Evolutionary conservation across 2,113 vertebrate genomes (phyloP).

Genomic region (Tapirus terrestris): DNA sequence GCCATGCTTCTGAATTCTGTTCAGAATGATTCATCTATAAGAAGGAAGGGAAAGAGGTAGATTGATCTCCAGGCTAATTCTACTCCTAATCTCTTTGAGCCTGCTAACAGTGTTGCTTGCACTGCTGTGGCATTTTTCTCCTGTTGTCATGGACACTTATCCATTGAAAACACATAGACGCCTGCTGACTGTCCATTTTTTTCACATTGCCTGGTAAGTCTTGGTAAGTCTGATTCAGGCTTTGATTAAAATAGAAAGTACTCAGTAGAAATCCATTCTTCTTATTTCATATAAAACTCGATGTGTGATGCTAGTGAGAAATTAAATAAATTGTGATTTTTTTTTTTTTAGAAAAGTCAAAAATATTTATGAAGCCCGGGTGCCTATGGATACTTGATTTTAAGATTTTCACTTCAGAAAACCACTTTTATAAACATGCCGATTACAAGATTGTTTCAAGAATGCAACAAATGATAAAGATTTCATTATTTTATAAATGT

Average conservation of each 20-base stretch:
- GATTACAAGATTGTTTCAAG: background rate
- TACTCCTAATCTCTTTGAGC: slow-evolving; percentile 55
- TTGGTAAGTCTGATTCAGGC: slow-evolving; percentile 41
- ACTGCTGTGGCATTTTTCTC: slow-evolving; percentile 45
- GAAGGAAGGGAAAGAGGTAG: background rate
- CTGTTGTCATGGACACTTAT: slow-evolving; percentile 79
- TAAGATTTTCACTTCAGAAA: slow-evolving; percentile 9
- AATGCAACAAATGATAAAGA: background rate
- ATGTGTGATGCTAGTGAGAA: background rate
- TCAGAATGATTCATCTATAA: background rate
- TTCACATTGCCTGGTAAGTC: slow-evolving; percentile 61
- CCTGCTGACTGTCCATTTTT: slow-evolving; percentile 63
- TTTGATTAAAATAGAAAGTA: slow-evolving; percentile 67
- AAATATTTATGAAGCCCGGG: background rate
- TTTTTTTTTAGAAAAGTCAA: background rate
- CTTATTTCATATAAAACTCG: background rate
- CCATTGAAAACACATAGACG: slow-evolving; percentile 60
- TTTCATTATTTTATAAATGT: slow-evolving; percentile 10
- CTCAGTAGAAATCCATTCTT: background rate
- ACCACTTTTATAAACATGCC: background rate
- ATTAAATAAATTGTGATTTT: slow-evolving; percentile 17
- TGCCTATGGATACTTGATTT: background rate
- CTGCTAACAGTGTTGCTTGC: slow-evolving; percentile 39
- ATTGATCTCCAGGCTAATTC: slow-evolving; percentile 58
- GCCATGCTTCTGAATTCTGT: background rate